These are phyloP conservation scores for Tachystola acroxantha DNA, from an alignment of 2,888 invertebrate species.

Conservation along the genomic window DNA sequence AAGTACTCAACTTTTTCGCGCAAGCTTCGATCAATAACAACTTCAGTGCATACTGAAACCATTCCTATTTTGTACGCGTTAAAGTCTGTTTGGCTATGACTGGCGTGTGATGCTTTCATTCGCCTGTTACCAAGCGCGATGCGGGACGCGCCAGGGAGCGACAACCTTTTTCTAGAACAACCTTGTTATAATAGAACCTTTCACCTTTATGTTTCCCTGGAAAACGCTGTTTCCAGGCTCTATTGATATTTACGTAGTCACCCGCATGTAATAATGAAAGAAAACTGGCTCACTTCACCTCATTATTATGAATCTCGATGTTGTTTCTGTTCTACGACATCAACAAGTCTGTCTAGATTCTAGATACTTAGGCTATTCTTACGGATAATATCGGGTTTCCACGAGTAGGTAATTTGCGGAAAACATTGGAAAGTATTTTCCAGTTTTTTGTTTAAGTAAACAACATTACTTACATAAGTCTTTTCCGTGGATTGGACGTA, in stretches of 20 bases:
- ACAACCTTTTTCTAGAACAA: conserved; percentile 66
- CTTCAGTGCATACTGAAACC: conserved; percentile 12
- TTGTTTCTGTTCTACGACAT: no score
- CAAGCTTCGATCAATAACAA: conserved; percentile 70
- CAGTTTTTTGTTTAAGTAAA: no score
- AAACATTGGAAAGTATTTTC: no score
- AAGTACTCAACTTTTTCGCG: conserved; percentile 71
- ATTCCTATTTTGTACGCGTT: fast-evolving
- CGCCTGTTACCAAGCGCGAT: conserved; percentile 68
- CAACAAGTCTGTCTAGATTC: no score
- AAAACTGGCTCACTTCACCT: no score
- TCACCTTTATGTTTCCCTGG: conserved; percentile 42
- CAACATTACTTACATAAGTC: no score
- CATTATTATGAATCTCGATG: no score
- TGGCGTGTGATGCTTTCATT: conserved; percentile 43
- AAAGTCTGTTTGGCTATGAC: conserved; percentile 17
- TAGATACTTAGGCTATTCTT: no score
- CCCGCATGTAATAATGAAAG: not conserved
- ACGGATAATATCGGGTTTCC: no score
- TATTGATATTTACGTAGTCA: not conserved
- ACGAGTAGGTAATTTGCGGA: no score
- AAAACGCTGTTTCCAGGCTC: conserved; percentile 24
- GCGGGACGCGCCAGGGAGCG: conserved; percentile 48
- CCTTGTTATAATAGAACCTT: conserved; percentile 52
- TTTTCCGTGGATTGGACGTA: no score